Conservation (phyloP, 2,797 vertebrate species). For the Gymnothorax javanicus region DNA sequence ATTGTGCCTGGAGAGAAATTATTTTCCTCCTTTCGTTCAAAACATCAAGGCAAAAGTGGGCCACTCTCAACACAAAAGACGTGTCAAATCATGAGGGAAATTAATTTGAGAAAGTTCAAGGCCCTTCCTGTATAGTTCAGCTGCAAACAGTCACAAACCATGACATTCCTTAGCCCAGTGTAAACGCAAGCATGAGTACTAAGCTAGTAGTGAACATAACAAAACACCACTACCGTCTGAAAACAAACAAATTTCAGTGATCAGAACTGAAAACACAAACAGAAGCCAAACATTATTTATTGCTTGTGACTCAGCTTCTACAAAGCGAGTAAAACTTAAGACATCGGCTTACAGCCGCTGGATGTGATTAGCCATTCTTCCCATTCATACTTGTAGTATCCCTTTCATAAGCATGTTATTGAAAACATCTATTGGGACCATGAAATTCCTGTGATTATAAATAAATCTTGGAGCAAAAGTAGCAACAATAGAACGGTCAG, state of each 20-base stretch:
- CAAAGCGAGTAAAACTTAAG: neutral
- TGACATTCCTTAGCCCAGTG: neutral
- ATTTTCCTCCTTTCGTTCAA: neutral
- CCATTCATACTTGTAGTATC: neutral
- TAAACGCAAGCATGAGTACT: neutral
- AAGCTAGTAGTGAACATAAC: neutral
- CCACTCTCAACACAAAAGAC: neutral
- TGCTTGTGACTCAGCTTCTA: neutral
- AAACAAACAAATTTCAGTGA: neutral
- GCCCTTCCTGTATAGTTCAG: neutral
- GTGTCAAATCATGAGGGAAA: conserved; percentile 9
- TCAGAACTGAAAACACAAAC: conserved; percentile 14
- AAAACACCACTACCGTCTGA: neutral
- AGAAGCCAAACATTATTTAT: conserved; percentile 7
- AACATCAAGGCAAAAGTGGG: neutral
- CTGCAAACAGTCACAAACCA: conserved; percentile 6
- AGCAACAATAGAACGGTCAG: neutral
- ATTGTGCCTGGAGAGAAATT: neutral
- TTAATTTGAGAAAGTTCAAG: conserved; percentile 8
- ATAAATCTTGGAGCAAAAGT: neutral
- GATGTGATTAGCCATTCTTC: conserved; percentile 8
- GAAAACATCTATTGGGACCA: conserved; percentile 14
- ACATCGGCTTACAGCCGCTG: neutral
- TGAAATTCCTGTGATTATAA: neutral
- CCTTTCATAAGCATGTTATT: neutral